Evolutionary conservation across 2,888 invertebrate species (phyloP).

Genomic region (Ectemnius continuus): DNA sequence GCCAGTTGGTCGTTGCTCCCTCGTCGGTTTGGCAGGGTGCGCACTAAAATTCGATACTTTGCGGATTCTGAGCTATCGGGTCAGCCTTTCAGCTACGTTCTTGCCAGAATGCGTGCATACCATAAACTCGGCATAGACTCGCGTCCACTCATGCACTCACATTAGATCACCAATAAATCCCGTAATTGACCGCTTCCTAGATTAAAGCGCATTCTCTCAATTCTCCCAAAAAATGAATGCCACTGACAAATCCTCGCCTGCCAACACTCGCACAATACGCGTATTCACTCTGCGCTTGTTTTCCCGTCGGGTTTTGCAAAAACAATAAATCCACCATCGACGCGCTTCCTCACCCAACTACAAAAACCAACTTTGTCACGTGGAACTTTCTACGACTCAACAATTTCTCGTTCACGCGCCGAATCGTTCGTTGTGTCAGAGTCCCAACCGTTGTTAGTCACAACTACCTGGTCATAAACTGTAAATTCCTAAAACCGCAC

Average conservation of each 20-base stretch:
- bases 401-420: too few species aligned
- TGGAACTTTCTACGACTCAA: too few species aligned
- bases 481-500: too few species aligned
- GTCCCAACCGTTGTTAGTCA: too few species aligned
- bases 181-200: not conserved
- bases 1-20: constrained; percentile 11
- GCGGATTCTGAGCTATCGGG: constrained; percentile 30
- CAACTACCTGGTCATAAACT: too few species aligned
- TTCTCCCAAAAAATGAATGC: constrained; percentile 30
- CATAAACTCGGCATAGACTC: constrained; percentile 18
- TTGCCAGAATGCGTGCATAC: constrained; percentile 29
- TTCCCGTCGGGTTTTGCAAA: constrained; percentile 16
- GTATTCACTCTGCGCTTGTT: not conserved
- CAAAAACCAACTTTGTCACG: too few species aligned
- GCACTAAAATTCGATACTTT: constrained; percentile 24
- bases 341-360: too few species aligned
- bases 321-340: constrained; percentile 5
- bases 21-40: constrained; percentile 42
- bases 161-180: not conserved
- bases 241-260: too few species aligned
- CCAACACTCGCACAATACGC: not conserved
- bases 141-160: not conserved
- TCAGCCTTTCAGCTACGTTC: constrained; percentile 23
- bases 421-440: too few species aligned
- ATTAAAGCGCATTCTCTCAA: not conserved